These are phyloP conservation scores for Otocyon megalotis DNA, from an alignment of 2,113 vertebrate genomes.

Conservation along the genomic window DNA sequence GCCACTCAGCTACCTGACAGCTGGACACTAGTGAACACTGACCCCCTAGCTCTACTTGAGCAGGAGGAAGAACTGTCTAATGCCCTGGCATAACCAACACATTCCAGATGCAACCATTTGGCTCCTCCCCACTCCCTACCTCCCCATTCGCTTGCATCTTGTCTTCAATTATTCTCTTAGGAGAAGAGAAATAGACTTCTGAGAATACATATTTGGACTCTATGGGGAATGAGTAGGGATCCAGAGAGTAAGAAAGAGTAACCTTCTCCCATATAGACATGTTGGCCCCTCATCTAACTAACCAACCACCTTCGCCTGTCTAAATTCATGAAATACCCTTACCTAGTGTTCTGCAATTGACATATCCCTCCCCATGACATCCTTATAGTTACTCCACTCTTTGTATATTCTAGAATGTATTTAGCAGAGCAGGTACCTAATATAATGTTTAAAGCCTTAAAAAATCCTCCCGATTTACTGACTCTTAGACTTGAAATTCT, in stretches of 20 bases:
- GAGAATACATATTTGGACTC: background rate
- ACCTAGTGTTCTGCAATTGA: background rate
- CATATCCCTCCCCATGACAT: background rate
- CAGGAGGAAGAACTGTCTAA: background rate
- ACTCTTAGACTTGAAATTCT: background rate
- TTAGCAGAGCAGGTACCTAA: background rate
- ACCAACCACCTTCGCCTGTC: background rate
- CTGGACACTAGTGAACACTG: background rate
- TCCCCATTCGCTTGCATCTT: background rate
- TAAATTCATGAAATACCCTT: background rate
- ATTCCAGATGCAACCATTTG: background rate
- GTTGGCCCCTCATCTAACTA: background rate
- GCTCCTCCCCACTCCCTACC: background rate
- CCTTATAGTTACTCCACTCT: background rate
- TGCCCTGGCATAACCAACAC: rapidly evolving
- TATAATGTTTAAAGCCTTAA: background rate
- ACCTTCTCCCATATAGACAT: background rate
- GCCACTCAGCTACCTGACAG: background rate
- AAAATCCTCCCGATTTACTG: background rate
- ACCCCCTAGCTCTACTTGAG: background rate
- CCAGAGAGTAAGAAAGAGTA: background rate
- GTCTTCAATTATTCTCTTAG: background rate
- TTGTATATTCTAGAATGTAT: background rate
- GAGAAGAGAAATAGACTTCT: background rate
- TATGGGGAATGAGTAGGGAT: background rate